Conservation (phyloP, 2,888 invertebrate genomes). For the Ormyrus labotus region DNA sequence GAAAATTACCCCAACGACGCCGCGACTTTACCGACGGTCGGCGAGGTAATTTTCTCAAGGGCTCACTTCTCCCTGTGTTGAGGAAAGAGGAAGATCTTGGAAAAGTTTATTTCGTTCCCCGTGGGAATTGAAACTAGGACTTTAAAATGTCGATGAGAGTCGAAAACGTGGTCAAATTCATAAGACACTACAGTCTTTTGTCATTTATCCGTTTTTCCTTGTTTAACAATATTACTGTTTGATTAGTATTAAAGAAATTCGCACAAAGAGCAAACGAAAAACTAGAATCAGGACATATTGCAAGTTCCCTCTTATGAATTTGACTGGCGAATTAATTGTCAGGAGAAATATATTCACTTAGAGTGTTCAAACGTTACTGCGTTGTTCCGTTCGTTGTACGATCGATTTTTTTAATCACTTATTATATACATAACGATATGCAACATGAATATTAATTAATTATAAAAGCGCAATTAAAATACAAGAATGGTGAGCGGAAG, state of each 20-base stretch:
- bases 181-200: slow-evolving; percentile 4
- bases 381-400: slow-evolving; percentile 50
- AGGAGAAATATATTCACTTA: slow-evolving; percentile 51
- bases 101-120: slow-evolving; percentile 39
- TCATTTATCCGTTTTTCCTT: background rate
- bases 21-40: background rate
- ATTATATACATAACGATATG: slow-evolving; percentile 40
- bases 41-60: slow-evolving; percentile 7
- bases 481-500: slow-evolving; percentile 25
- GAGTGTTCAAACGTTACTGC: slow-evolving; percentile 54
- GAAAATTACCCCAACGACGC: slow-evolving; percentile 5
- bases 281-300: background rate
- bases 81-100: slow-evolving; percentile 20
- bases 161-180: slow-evolving; percentile 34
- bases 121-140: slow-evolving; percentile 45
- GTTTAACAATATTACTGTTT: background rate
- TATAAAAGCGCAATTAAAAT: slow-evolving; percentile 32
- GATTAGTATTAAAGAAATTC: slow-evolving; percentile 15
- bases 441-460: slow-evolving; percentile 39
- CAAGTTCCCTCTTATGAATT: slow-evolving; percentile 20
- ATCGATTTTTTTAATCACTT: slow-evolving; percentile 48
- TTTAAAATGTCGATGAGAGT: slow-evolving; percentile 1
- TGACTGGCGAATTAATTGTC: slow-evolving; percentile 27
- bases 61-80: background rate
- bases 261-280: slow-evolving; percentile 37